Conservation (phyloP, 1,140 invertebrate genomes). For the Megalonaias nervosa region DNA sequence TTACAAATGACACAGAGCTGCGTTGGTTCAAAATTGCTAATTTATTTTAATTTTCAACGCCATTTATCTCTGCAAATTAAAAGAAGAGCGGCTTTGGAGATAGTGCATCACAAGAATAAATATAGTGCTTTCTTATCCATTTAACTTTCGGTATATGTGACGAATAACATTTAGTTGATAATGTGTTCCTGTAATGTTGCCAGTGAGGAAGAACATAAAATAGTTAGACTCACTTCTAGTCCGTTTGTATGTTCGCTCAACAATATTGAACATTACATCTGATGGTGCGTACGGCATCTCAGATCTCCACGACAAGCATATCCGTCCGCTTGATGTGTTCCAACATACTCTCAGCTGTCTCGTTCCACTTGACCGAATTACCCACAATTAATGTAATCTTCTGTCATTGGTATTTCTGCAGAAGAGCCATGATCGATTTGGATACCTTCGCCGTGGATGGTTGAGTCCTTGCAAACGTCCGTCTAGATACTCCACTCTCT, state of each 20-base stretch:
- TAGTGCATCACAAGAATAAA: no score
- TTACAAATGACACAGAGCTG: no score
- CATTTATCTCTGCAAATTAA: no score
- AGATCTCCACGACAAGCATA: constrained; percentile 77
- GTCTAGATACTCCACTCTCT: neutral
- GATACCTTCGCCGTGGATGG: constrained; percentile 94
- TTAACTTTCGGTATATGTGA: no score
- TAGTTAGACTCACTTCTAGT: constrained; percentile 79
- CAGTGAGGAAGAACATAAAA: neutral
- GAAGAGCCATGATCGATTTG: constrained; percentile 90
- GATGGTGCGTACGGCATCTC: constrained; percentile 26
- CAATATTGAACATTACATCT: constrained; percentile 24
- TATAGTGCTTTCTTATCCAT: no score
- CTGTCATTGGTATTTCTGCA: constrained; percentile 89
- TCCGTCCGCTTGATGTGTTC: constrained; percentile 81
- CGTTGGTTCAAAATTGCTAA: no score
- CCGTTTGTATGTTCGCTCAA: constrained; percentile 31
- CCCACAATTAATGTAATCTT: constrained; percentile 93
- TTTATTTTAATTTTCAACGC: no score
- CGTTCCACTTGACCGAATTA: constrained; percentile 78
- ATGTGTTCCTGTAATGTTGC: no score
- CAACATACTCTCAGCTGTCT: constrained; percentile 83
- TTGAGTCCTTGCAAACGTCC: constrained; percentile 92
- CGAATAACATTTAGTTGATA: no score
- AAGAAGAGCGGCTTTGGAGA: no score